Evolutionary conservation across 2,888 invertebrate genomes (phyloP).

Genomic region (Temnothorax ravouxi): DNA sequence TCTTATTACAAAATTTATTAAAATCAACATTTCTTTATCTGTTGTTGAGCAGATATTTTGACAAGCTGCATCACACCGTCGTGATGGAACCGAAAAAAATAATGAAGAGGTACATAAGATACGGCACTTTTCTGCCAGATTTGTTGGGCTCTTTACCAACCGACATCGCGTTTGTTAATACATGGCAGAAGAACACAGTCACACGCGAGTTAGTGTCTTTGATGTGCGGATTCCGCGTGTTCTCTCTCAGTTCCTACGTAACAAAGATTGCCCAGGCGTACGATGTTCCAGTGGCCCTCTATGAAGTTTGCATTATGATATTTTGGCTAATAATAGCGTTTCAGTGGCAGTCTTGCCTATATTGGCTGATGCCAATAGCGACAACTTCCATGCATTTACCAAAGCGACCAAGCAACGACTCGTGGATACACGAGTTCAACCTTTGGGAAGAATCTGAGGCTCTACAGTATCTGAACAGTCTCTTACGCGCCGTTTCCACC

Average conservation of each 20-base stretch:
- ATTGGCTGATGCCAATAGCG: constrained; percentile 81
- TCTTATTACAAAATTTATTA: background rate
- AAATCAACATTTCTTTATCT: constrained; percentile 2
- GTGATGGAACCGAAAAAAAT: constrained; percentile 77
- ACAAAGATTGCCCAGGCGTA: constrained; percentile 71
- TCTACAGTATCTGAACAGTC: constrained; percentile 74
- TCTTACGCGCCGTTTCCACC: constrained; percentile 77
- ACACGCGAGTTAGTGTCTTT: constrained; percentile 77
- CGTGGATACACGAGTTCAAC: constrained; percentile 78
- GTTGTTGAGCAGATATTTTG: constrained; percentile 77
- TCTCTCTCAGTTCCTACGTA: constrained; percentile 77
- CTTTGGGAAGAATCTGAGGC: constrained; percentile 74
- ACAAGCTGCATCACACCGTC: constrained; percentile 76
- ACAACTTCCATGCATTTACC: constrained; percentile 68
- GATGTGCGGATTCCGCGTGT: constrained; percentile 77
- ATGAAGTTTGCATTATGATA: constrained; percentile 76
- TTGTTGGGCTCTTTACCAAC: constrained; percentile 82
- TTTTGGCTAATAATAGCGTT: constrained; percentile 77
- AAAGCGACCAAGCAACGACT: constrained; percentile 68
- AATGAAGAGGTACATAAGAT: constrained; percentile 73
- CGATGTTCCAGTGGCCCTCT: constrained; percentile 69
- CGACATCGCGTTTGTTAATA: constrained; percentile 78
- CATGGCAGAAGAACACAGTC: constrained; percentile 73
- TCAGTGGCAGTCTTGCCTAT: constrained; percentile 83
- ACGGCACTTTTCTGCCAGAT: constrained; percentile 78